phyloP scores from a whole-genome alignment of 2,113 vertebrate genomes.

The Cephalopholis sonnerati region DNA sequence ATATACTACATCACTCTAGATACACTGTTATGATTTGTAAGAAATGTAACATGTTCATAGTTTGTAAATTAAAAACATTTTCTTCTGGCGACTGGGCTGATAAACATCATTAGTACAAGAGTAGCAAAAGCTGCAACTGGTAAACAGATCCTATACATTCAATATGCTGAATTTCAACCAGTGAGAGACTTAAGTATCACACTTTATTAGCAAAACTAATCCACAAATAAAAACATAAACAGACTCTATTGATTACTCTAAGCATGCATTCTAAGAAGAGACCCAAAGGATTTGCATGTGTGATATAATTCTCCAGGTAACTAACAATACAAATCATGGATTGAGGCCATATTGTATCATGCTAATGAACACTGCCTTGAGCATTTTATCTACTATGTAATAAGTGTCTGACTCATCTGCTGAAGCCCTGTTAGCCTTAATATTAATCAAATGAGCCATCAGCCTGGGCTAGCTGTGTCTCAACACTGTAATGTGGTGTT shows the following conservation, averaged over 20 bases:
- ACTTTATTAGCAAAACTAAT: background rate
- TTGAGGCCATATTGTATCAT: constrained; percentile 9
- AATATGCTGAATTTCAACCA: background rate
- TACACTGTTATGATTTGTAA: too few species aligned
- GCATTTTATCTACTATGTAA: constrained; percentile 20
- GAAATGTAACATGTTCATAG: too few species aligned
- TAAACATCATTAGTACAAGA: background rate
- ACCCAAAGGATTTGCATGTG: background rate
- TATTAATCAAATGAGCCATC: constrained; percentile 34
- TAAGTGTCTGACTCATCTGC: constrained; percentile 22
- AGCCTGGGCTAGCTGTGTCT: background rate
- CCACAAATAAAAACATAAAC: background rate
- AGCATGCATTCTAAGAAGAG: background rate
- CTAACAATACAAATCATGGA: background rate
- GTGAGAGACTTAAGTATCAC: background rate
- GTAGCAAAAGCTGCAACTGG: background rate
- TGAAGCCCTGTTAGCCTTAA: constrained; percentile 8
- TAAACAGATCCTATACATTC: background rate
- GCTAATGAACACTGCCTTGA: background rate
- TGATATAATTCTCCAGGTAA: constrained; percentile 9
- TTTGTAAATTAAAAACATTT: too few species aligned
- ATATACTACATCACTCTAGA: too few species aligned
- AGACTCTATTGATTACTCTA: background rate
- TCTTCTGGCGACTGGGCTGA: too few species aligned
- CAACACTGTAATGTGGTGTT: background rate